Conservation (phyloP, 2,113 vertebrate genomes). For the Prinia subflava region DNA sequence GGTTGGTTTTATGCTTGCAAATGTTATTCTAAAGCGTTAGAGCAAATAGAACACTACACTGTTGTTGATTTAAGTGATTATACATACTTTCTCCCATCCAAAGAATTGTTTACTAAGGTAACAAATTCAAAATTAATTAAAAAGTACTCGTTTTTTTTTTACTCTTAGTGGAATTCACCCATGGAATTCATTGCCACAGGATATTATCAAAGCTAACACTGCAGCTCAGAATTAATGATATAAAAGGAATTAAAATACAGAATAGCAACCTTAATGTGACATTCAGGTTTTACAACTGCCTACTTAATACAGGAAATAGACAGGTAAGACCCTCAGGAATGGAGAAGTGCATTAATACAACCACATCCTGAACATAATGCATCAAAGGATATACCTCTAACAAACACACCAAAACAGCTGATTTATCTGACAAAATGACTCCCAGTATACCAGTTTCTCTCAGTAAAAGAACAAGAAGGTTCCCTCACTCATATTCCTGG, state of each 20-base stretch:
- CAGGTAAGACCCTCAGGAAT: slow-evolving; percentile 16
- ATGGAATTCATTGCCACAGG: neutral
- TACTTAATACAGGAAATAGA: neutral
- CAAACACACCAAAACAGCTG: neutral
- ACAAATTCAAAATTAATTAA: slow-evolving; percentile 22
- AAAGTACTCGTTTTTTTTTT: neutral
- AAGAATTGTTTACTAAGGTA: slow-evolving; percentile 48
- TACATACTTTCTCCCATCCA: slow-evolving; percentile 44
- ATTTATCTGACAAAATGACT: neutral
- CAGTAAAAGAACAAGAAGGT: neutral
- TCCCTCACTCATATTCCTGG: neutral
- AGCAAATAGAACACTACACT: slow-evolving; percentile 46
- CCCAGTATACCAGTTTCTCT: neutral
- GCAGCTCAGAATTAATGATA: neutral
- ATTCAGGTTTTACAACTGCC: slow-evolving; percentile 3
- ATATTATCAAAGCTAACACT: neutral
- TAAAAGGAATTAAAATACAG: neutral
- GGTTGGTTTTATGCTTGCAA: slow-evolving; percentile 32
- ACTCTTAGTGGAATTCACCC: neutral
- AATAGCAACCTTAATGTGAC: slow-evolving; percentile 9
- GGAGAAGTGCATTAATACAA: slow-evolving; percentile 16
- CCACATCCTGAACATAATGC: neutral
- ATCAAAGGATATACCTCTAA: neutral
- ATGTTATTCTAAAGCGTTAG: slow-evolving; percentile 49
- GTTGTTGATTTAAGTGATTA: slow-evolving; percentile 64